These are phyloP conservation scores for Nicator chloris DNA, from an alignment of 2,113 vertebrate species.

Conservation along the genomic window DNA sequence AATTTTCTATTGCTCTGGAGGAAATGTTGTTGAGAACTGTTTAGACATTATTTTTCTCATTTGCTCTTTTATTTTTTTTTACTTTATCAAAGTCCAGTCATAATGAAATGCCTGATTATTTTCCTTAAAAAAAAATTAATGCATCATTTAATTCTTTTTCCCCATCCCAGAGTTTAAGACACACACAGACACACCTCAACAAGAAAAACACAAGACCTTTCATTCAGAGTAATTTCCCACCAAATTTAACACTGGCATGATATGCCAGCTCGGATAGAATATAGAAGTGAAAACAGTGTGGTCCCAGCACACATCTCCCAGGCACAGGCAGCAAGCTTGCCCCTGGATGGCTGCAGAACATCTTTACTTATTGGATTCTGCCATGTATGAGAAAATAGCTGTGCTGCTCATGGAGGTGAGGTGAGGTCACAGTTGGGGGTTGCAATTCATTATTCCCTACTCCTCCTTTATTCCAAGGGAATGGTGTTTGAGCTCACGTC, in stretches of 20 bases:
- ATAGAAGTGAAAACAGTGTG: not conserved
- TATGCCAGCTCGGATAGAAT: not conserved
- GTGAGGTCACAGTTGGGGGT: not conserved
- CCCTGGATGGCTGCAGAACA: not conserved
- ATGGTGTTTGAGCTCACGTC: not conserved
- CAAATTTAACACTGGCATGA: not conserved
- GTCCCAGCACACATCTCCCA: not conserved
- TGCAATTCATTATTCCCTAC: not conserved
- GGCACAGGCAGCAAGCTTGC: not conserved
- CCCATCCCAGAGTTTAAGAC: not conserved
- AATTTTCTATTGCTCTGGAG: slow-evolving; percentile 32
- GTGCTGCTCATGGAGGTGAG: not conserved
- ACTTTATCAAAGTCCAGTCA: not conserved
- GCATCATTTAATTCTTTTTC: not conserved
- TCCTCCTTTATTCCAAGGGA: not conserved
- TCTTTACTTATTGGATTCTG: rapidly evolving
- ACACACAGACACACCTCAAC: not conserved
- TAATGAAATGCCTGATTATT: not conserved
- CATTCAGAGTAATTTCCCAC: not conserved
- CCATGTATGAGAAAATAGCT: not conserved
- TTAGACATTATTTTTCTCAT: not conserved
- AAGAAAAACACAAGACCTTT: not conserved
- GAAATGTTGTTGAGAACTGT: not conserved
- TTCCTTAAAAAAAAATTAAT: not conserved
- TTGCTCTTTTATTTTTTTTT: not conserved